Base-by-base conservation (phyloP, 2,888 invertebrate genomes). In the Tipula vernalis region DNA sequence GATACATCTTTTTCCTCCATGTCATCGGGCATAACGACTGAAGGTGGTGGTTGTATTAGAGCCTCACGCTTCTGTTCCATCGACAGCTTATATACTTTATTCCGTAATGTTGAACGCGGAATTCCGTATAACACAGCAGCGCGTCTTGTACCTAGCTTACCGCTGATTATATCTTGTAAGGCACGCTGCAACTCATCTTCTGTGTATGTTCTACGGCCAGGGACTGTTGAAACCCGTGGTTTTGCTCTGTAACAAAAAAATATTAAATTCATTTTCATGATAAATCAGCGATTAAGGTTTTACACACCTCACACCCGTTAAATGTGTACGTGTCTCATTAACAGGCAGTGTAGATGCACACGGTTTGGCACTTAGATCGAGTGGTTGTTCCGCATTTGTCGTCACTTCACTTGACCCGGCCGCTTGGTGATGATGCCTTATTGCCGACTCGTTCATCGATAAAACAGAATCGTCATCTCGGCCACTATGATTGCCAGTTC, bases 91-190 rank as follows among this genome's bases (percentile, higher is more conserved):
- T 96, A 96, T 90, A 97, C 97, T 92, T 99, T 99, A 93, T 98
- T 99, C 88, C 99, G 94, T 86, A 99, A 94, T 39, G 98, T 99
- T 88, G 99, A 98, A 88, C 99, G 94, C 6, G 99, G 99, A 90
- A 99, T 98, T 89, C 98, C 98, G 92, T 99, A 99, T 89, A 98
- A 96, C 87, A 97, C 97, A 86, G 99, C 97, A 8, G 99, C 98
- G 87, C 98, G 94, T 85, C 98, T 93, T 5, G 98, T 98, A 88
- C 98, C 98, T 89, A 99, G 93, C 90, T 97, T 96, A 18, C 98
- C 98, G 89, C 96, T 96, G 91, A 97, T 96, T 90, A 99, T 98
- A 92, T 98, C 99, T 87, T 96, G 94, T 87, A 99, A 94, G n/a
- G 99, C 99, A 51, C 96, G 96, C 90, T 96, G 96, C 83, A 99